phyloP scores from a whole-genome alignment of 2,888 invertebrate species.

The Sialis fuliginosa region DNA sequence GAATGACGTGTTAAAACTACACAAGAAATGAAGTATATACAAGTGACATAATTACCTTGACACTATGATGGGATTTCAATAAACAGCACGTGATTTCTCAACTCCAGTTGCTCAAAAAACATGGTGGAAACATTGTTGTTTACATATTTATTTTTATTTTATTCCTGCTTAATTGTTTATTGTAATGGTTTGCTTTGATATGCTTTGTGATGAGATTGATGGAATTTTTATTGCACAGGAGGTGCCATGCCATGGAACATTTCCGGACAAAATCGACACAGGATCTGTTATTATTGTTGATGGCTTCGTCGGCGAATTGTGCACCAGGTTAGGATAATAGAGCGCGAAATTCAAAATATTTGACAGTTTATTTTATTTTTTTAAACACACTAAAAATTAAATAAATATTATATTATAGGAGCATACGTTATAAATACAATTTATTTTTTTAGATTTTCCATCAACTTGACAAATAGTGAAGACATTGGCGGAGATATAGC shows the following conservation, averaged over 20 bases:
- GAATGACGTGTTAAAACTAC: too few relatives aligned
- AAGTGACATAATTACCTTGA: too few relatives aligned
- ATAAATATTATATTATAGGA: background rate
- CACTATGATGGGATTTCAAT: too few relatives aligned
- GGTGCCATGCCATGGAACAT: constrained; percentile 13
- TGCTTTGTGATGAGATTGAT: background rate
- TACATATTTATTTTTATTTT: too few relatives aligned
- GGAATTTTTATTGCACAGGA: constrained; percentile 14
- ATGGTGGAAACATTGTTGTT: too few relatives aligned
- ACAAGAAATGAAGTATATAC: too few relatives aligned
- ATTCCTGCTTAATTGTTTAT: too few relatives aligned
- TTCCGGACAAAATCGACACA: constrained; percentile 14
- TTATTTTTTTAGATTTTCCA: constrained; percentile 34
- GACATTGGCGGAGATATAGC: constrained; percentile 31
- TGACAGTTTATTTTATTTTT: constrained; percentile 2
- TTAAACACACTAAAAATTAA: background rate
- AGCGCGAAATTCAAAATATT: too few relatives aligned
- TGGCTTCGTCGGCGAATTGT: constrained; percentile 13
- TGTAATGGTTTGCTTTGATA: too few relatives aligned
- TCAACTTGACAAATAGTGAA: constrained; percentile 36
- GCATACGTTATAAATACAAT: too few relatives aligned
- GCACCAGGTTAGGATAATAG: constrained; percentile 14
- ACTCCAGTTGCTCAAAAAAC: too few relatives aligned
- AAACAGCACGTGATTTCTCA: too few relatives aligned
- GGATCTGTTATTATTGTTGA: constrained; percentile 16